phyloP scores from a whole-genome alignment of 2,113 vertebrate genomes.

The Tragelaphus buxtoni region DNA sequence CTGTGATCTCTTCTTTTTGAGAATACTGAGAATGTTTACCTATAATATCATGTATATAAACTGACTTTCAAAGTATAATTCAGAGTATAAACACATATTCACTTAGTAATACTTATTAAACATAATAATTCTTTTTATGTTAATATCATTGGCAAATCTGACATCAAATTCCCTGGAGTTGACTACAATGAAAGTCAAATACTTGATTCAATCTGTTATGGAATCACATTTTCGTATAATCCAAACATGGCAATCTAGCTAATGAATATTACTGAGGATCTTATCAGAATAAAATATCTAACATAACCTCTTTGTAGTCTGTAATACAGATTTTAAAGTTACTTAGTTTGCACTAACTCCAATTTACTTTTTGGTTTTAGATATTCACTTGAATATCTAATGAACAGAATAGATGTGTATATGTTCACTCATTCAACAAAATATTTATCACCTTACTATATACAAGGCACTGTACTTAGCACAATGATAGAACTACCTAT shows the following conservation, averaged over 20 bases:
- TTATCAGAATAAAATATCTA: background rate
- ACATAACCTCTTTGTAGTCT: background rate
- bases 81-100: background rate
- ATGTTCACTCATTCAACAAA: background rate
- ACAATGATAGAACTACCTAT: background rate
- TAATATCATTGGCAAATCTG: background rate
- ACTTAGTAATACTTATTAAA: background rate
- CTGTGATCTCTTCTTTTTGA: background rate
- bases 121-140: background rate
- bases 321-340: background rate
- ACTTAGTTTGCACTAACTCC: background rate
- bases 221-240: background rate
- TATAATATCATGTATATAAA: background rate
- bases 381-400: background rate
- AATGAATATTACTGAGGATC: background rate
- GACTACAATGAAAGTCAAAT: background rate
- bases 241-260: background rate
- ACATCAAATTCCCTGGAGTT: background rate
- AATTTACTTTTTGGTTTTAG: background rate
- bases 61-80: slow-evolving; percentile 22
- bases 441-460: background rate
- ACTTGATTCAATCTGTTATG: background rate
- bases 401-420: background rate
- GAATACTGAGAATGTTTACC: background rate
- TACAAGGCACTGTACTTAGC: background rate